Percentiles rank a stretch among this genome's conserved stretches.
phyloP scores from a whole-genome alignment of 2,113 vertebrate species.

The Oncorhynchus clarkii region DNA sequence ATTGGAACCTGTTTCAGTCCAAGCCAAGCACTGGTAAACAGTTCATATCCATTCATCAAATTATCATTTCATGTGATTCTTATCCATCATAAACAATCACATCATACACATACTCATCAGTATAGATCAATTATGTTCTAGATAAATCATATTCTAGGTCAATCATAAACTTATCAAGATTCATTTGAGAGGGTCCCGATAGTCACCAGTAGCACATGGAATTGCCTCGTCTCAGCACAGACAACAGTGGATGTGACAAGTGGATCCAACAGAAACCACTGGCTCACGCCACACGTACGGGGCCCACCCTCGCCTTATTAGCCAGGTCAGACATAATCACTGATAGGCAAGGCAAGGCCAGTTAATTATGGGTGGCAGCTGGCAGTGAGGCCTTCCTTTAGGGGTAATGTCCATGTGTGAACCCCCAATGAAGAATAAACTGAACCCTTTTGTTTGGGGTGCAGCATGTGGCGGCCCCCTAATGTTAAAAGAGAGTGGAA shows the following conservation, averaged over 20 bases:
- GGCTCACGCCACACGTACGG: conserved; percentile 57
- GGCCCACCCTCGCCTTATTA: conserved; percentile 72
- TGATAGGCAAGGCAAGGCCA: conserved; percentile 70
- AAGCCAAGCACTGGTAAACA: too few species aligned
- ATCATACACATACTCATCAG: not conserved
- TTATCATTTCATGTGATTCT: not conserved
- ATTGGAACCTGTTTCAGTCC: too few species aligned
- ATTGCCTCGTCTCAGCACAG: conserved; percentile 45
- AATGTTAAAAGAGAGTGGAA: conserved; percentile 63
- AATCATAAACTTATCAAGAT: not conserved
- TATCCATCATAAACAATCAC: not conserved
- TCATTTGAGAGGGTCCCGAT: not conserved
- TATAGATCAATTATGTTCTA: too few species aligned
- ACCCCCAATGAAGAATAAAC: conserved; percentile 66
- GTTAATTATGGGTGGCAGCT: conserved; percentile 78
- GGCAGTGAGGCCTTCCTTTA: conserved; percentile 73
- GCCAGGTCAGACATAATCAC: conserved; percentile 77
- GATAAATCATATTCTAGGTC: too few species aligned
- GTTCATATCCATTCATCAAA: too few species aligned
- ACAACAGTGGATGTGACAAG: conserved; percentile 35
- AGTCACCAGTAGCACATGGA: conserved; percentile 41
- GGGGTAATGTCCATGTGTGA: conserved; percentile 73
- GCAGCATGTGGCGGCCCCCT: conserved; percentile 67
- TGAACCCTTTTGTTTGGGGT: conserved; percentile 67
- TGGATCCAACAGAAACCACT: not conserved